Percentiles rank a stretch among this genome's conserved stretches.
Conservation (phyloP, 1,140 invertebrate genomes). For the Lepidurus packardi region DNA sequence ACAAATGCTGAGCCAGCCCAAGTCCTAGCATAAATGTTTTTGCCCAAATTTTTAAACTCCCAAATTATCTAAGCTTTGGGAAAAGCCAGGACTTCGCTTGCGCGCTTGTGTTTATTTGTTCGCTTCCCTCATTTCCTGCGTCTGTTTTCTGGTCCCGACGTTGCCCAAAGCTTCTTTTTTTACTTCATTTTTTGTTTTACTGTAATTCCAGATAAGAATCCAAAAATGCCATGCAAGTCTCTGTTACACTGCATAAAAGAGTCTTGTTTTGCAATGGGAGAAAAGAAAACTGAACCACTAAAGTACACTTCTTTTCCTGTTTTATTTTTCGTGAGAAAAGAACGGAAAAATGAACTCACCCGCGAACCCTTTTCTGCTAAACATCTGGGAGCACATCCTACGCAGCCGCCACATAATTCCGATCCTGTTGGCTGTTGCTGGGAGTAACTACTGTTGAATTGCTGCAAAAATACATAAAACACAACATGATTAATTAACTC, state of each 20-base stretch:
- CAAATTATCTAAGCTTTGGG: not conserved
- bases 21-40: not conserved
- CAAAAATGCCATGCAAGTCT: not conserved
- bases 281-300: not conserved
- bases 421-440: not conserved
- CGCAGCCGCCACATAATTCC: slow-evolving; percentile 40
- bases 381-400: slow-evolving; percentile 75
- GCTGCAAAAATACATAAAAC: not conserved
- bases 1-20: not conserved
- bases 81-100: not conserved
- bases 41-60: not conserved
- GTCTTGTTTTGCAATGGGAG: not conserved
- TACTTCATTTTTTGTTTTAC: not conserved
- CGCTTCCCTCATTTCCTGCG: slow-evolving; percentile 3
- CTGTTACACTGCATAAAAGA: not conserved
- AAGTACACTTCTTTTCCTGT: not conserved
- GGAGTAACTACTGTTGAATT: slow-evolving; percentile 8
- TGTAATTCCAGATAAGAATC: not conserved
- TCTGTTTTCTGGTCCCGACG: not conserved
- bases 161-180: not conserved
- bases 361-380: slow-evolving; percentile 86
- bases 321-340: not conserved
- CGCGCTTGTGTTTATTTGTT: slow-evolving; percentile 6
- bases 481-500: slow-evolving; percentile 20
- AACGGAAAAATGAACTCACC: slow-evolving; percentile 49